Base-by-base conservation (phyloP, 2,888 invertebrate species). In the Bombyx huttoni region DNA sequence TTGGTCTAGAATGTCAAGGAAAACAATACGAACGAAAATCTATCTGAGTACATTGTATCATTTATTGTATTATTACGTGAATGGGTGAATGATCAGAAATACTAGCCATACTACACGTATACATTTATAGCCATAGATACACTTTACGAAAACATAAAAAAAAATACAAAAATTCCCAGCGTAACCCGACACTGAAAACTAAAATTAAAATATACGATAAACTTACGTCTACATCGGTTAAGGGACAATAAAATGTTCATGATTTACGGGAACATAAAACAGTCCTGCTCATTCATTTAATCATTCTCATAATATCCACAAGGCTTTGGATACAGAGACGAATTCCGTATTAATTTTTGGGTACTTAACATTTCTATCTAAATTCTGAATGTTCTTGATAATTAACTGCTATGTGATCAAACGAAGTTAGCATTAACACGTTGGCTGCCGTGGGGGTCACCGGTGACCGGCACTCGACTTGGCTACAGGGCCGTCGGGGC, bases 201-300 rank as follows among this genome's bases (percentile, higher is more conserved):
- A 52, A 52, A 52, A 52, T 52, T 52, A 50, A 52, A 48, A 34
- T 35, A 50, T 45, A 49, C 47, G 49, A 52, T 50, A 52, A 52
- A 52, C 47, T 40, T 40, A 48, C 57, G 57, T 63, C 64, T 56
- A 65, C 62, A 65, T 55, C 62, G 56, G 59, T 60, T 54, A 57
- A 56, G 52, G 54, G 62, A 60, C 62, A 65, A 65, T 67, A 71
- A 73, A 71, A 61, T 55, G 56, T 56, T 53, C 50, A 60, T 70
- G 70, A 78, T 77, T 78, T 75, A 78, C 66, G 57, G 63, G 59
- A 53, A 60, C 65, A 64, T 68, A 68, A 73, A 75, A 61, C 65
- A 57, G 61, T 65, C 52, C 58, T 65, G 62, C 59, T 59, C 58
- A 64, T 67, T 68, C 64, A 63, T 68, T 68, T 64, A 60, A 69